Evolutionary conservation across 92 coral and sea anemone species (phyloP), one percentile per base, ranked within the genome.

Genomic region (Heteractis magnifica): DNA sequence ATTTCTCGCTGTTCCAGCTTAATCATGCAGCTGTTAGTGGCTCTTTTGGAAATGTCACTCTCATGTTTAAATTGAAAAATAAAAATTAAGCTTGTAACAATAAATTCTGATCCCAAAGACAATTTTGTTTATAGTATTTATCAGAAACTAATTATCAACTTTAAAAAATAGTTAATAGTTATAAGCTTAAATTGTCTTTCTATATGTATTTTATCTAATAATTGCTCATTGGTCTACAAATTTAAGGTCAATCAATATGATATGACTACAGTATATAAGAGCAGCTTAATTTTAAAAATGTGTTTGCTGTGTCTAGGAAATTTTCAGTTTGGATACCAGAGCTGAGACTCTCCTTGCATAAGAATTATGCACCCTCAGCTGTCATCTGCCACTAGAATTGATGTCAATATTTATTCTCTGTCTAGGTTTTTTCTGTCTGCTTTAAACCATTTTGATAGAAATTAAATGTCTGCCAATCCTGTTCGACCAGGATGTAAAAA

Each of bases 371-470:
- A 53, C 58, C 44, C 44, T 53, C 13, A 15, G 9, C 20, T 64
- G 71, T 64, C 56, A 8, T 20, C 4, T 4, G 34, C 13, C 15
- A 1, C 7, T 12, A 76, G 60, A 48, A 53, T 7, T 76, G 4
- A 48, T 76, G 56, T 76, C 79, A 51, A 51, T 76, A 51, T 76
- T 76, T 11, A 53, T 76, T 10, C 4, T 53, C 51, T 76, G 58
- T 76, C 60, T 76, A 18, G 26, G 16, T 76, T n/a, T 1, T 41
- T 62, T 53, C 4, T 34, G 79, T 76, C 56, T 6, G 4, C 16
- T 12, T 0, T n/a, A 34, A 18, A 76, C 4, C 14, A 1, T 20
- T 5, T 20, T 14, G 56, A 48, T 41, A 34, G 44, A 34, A 34
- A 34, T 10, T 1, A 49, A 18, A 48, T 62, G 70, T 62, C 44